Evolutionary conservation across 2,888 invertebrate species (phyloP).

Genomic region (Chesias legatella): DNA sequence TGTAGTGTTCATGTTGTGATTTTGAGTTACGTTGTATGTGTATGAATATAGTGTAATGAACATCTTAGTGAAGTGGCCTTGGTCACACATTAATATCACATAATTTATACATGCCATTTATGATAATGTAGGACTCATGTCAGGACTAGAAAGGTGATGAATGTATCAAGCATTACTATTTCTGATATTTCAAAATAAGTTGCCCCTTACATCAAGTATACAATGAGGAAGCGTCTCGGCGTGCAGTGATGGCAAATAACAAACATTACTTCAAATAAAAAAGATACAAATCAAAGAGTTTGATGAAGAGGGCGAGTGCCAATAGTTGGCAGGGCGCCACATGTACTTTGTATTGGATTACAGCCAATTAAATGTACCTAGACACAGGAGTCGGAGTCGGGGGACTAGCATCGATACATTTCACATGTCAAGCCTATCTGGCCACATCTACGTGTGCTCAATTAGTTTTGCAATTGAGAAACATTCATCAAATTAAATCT

Average conservation of each 20-base stretch:
- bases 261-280: slow-evolving; percentile 62
- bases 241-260: slow-evolving; percentile 25
- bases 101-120: no score
- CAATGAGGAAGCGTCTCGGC: slow-evolving; percentile 39
- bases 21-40: no score
- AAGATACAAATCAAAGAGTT: slow-evolving; percentile 73
- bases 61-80: no score
- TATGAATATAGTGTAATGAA: no score
- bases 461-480: slow-evolving; percentile 54
- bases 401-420: slow-evolving; percentile 62
- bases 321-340: slow-evolving; percentile 68
- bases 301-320: slow-evolving; percentile 72
- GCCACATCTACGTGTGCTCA: slow-evolving; percentile 61
- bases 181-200: no score
- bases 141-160: no score
- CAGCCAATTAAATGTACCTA: slow-evolving; percentile 77
- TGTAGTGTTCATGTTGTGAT: no score
- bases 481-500: slow-evolving; percentile 39
- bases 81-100: no score
- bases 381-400: slow-evolving; percentile 45
- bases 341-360: slow-evolving; percentile 78
- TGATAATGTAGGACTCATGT: no score
- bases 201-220: slow-evolving; percentile 27
- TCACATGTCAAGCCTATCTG: slow-evolving; percentile 61
- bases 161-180: no score